phyloP scores from a whole-genome alignment of 2,888 invertebrate genomes.

The Sepiola atlantica region DNA sequence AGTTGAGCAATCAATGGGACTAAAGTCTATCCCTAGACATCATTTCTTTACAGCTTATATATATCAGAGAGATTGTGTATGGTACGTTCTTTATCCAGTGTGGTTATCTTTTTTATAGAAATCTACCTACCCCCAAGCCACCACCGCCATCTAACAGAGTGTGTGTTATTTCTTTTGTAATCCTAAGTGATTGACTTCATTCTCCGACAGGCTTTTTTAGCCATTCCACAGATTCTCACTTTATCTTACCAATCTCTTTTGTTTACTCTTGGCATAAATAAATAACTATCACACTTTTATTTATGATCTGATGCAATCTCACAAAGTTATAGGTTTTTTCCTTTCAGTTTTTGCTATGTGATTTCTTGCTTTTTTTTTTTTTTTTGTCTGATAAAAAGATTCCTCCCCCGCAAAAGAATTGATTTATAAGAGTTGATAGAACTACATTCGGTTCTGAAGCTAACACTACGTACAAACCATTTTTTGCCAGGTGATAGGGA shows the following conservation, averaged over 20 bases:
- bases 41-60: not conserved
- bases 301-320: not conserved
- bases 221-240: not conserved
- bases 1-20: not conserved
- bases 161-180: not conserved
- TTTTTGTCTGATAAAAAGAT: not conserved
- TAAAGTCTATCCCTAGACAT: not conserved
- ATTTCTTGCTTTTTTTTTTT: not conserved
- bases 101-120: not conserved
- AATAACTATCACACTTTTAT: not conserved
- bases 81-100: not conserved
- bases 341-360: not conserved
- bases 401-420: not conserved
- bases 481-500: no score
- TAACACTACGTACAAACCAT: no score
- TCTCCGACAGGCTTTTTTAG: not conserved
- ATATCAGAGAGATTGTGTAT: not conserved
- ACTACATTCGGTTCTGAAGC: no score
- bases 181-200: slow-evolving; percentile 2
- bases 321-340: not conserved
- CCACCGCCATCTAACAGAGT: not conserved
- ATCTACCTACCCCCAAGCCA: not conserved
- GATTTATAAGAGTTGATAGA: not conserved
- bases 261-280: not conserved
- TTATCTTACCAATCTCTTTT: not conserved